Evolutionary conservation across 1,140 invertebrate genomes (phyloP), one percentile per base, ranked within the genome.

Genomic region (Vanessa atalanta): DNA sequence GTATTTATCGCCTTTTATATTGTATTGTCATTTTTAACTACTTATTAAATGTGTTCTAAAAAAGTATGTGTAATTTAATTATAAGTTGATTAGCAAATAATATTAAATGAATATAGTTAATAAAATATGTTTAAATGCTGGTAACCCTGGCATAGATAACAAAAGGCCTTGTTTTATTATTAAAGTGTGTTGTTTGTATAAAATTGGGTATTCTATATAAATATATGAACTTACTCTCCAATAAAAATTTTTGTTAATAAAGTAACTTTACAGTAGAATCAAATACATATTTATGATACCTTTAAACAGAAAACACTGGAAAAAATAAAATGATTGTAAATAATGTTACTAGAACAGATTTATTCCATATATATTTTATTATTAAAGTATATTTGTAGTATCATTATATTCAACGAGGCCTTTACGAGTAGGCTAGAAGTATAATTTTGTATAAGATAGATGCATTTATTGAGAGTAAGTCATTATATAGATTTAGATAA

Each of bases 1-100:
- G 50, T 79, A 70, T 71, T 53, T 72, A 76, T 65, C 70, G 75
- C 73, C 68, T 80, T 75, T 64, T 68, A 11, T 68, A 73, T 68
- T 20, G 67, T 26, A 51, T 67, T 31, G 60, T 50, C 66, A 55
- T 11, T 61, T 60, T 37, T 47, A 43, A 66, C 64, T 66, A 72
- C 71, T 66, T 60, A 72, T 53, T 48, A n/a, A 69, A 74, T 77
- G 72, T 73, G 72, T 79, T 79, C 55, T 64, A 47, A 68, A 48
- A 47, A 77, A 73, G 13, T 72, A 55, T 53, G 51, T 53, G 65
- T 55, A 55, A 53, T 67, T 67, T 20, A 63, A 37, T 64, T 51
- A 53, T 64, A 47, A 72, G 63, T 37, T 47, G 43, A 50, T 47
- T 55, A 65, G 70, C 11, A 48, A 48, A 71, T 48, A 26, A 43